Evolutionary conservation across 1,140 invertebrate genomes (phyloP).

Genomic region (Zaprionus vittiger): DNA sequence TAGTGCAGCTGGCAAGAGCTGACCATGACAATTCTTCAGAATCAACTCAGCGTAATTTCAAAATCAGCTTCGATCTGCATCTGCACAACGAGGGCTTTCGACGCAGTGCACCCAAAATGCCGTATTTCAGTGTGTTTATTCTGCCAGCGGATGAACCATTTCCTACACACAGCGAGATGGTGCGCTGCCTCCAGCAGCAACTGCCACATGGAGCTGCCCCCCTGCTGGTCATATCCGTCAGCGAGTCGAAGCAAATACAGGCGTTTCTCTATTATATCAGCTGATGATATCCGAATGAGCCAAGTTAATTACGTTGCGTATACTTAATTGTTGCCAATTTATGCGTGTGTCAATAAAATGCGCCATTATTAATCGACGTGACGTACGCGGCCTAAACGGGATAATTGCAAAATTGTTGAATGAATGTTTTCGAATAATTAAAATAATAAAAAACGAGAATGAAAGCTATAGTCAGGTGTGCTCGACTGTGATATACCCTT

Average conservation of each 20-base stretch:
- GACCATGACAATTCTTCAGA: conserved; percentile 6
- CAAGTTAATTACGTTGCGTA: conserved; percentile 42
- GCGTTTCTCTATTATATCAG: conserved; percentile 80
- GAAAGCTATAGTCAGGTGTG: too few relatives aligned
- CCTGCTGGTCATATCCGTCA: conserved; percentile 71
- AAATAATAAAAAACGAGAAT: neutral
- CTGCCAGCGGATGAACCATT: conserved; percentile 50
- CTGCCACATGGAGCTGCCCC: conserved; percentile 45
- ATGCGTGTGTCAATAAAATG: conserved; percentile 20
- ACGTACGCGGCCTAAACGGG: conserved; percentile 5
- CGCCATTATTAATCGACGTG: conserved; percentile 20
- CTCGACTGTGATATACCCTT: too few relatives aligned
- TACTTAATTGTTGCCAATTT: conserved; percentile 26
- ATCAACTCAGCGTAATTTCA: neutral
- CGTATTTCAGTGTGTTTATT: conserved; percentile 67
- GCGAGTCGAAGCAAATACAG: conserved; percentile 82
- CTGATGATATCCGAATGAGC: conserved; percentile 45
- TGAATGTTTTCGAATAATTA: neutral
- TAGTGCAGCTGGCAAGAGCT: conserved; percentile 50
- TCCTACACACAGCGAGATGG: conserved; percentile 64
- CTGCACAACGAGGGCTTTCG: conserved; percentile 72
- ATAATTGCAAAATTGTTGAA: neutral
- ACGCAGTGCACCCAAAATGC: conserved; percentile 62
- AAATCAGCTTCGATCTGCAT: conserved; percentile 77
- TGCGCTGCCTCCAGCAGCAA: conserved; percentile 44